Evolutionary conservation across 1,140 invertebrate species (phyloP).

Genomic region (Cryptotermes secundus): DNA sequence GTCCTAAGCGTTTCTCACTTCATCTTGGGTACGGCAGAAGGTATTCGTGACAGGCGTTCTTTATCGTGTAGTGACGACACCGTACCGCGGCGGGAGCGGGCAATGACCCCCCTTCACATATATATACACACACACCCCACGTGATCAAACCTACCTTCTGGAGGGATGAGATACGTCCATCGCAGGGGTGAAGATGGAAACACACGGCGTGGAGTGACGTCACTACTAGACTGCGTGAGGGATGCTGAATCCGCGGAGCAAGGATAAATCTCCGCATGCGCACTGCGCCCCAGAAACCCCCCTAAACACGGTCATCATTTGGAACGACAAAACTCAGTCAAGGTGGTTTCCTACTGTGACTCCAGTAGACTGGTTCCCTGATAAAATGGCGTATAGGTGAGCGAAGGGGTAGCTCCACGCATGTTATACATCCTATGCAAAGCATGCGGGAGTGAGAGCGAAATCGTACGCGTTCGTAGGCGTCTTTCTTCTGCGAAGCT

Average conservation of each 20-base stretch:
- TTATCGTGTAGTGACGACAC: not conserved
- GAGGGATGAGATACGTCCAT: not conserved
- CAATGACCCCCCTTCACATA: not conserved
- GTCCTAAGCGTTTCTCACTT: not conserved
- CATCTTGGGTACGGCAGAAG: not conserved
- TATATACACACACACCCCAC: not conserved
- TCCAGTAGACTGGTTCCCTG: too few relatives aligned
- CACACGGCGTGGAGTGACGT: not conserved
- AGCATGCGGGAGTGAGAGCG: too few relatives aligned
- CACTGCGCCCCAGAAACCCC: not conserved
- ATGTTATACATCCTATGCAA: too few relatives aligned
- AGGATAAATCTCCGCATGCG: not conserved
- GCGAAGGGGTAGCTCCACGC: too few relatives aligned
- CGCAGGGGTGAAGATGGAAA: conserved; percentile 8
- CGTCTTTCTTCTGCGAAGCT: too few relatives aligned
- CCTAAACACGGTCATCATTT: not conserved
- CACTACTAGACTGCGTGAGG: not conserved
- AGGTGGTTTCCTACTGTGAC: too few relatives aligned
- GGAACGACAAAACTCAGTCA: too few relatives aligned
- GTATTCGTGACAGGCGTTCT: not conserved
- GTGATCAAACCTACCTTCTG: not conserved
- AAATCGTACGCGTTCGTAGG: too few relatives aligned
- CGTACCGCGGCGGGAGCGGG: not conserved
- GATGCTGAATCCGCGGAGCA: not conserved
- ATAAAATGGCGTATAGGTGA: too few relatives aligned